A percentile compares a stretch with the other conserved stretches of the same genome.
Evolutionary conservation across 2,888 invertebrate genomes (phyloP).

Genomic region (Dryadula phaetusa): DNA sequence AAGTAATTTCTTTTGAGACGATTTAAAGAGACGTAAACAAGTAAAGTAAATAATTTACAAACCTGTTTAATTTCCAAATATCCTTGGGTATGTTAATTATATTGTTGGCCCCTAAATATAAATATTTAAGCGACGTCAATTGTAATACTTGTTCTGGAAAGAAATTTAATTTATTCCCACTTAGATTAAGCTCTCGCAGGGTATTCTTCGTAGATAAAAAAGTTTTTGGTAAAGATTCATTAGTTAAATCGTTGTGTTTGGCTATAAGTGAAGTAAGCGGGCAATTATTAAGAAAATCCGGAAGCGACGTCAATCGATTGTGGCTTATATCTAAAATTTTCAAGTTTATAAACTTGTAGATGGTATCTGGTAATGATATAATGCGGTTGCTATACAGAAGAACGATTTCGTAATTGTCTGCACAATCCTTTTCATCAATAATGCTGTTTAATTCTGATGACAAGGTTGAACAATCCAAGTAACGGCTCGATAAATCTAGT

Average conservation of each 20-base stretch:
- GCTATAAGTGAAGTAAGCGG: conserved; percentile 91
- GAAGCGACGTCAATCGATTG: conserved; percentile 90
- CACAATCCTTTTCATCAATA: conserved; percentile 85
- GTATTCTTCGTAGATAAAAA: conserved; percentile 86
- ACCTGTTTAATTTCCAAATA: conserved; percentile 85
- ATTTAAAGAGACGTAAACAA: too few species aligned
- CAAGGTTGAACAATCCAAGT: conserved; percentile 85
- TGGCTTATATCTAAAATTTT: conserved; percentile 94
- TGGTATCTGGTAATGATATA: conserved; percentile 86
- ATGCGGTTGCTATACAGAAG: conserved; percentile 95
- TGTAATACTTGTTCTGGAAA: conserved; percentile 96
- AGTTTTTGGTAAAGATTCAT: conserved; percentile 94
- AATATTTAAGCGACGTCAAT: conserved; percentile 89
- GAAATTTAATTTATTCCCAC: conserved; percentile 93
- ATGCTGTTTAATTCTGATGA: conserved; percentile 84
- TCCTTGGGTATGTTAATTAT: conserved; percentile 92
- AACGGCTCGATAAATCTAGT: conserved; percentile 84
- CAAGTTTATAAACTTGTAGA: conserved; percentile 88
- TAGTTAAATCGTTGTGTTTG: conserved; percentile 94
- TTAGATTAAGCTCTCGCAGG: conserved; percentile 95
- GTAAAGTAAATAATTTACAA: too few species aligned
- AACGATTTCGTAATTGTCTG: conserved; percentile 88
- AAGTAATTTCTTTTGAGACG: too few species aligned
- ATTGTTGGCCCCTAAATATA: conserved; percentile 96
- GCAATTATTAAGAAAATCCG: conserved; percentile 90